Conservation (phyloP, 1,140 invertebrate species). For the Hypothenemus hampei region DNA sequence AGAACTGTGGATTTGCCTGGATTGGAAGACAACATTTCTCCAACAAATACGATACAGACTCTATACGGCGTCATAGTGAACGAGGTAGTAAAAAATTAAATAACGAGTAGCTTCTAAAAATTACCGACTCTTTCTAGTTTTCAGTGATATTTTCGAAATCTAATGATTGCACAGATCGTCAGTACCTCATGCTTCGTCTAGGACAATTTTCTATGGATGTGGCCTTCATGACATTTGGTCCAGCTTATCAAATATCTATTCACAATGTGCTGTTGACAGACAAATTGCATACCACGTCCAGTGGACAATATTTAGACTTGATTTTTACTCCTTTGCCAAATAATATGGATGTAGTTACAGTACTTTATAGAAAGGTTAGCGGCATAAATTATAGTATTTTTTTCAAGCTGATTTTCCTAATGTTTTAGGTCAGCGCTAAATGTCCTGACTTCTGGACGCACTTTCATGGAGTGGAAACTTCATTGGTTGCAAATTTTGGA, state of each 20-base stretch:
- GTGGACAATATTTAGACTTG: conserved; percentile 73
- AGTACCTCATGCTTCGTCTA: conserved; percentile 70
- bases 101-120: background rate
- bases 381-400: background rate
- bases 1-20: conserved; percentile 71
- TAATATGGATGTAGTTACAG: conserved; percentile 59
- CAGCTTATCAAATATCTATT: conserved; percentile 69
- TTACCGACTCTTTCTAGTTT: conserved; percentile 30
- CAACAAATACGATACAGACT: conserved; percentile 67
- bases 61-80: conserved; percentile 69
- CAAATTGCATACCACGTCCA: conserved; percentile 68
- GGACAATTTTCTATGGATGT: conserved; percentile 66
- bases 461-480: conserved; percentile 77
- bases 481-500: conserved; percentile 66
- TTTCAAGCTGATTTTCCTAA: conserved; percentile 2
- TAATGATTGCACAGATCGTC: conserved; percentile 60
- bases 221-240: conserved; percentile 73
- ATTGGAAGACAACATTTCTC: conserved; percentile 79
- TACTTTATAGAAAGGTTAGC: conserved; percentile 71
- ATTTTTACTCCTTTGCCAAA: conserved; percentile 55
- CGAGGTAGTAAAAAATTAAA: conserved; percentile 52
- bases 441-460: conserved; percentile 79
- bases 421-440: conserved; percentile 61
- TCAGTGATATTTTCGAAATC: conserved; percentile 52
- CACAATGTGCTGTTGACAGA: conserved; percentile 70